phyloP scores from a whole-genome alignment of 2,888 invertebrate species.

The Clitarchus hookeri region DNA sequence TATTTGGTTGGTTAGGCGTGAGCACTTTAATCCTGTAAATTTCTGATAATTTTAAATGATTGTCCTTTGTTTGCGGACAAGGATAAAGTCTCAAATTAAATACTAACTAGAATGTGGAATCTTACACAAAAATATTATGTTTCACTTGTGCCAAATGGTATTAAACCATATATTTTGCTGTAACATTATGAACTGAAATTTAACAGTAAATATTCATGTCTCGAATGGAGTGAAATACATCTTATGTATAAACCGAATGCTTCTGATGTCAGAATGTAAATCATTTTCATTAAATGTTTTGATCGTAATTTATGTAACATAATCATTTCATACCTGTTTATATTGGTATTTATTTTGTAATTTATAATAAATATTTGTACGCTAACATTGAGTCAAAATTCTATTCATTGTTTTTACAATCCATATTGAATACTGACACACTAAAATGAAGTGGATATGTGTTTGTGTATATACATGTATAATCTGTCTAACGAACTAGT shows the following conservation, averaged over 20 bases:
- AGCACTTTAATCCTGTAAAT: background rate
- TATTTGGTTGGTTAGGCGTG: background rate
- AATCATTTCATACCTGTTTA: constrained; percentile 7
- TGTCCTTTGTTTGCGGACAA: background rate
- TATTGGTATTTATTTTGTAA: constrained; percentile 14
- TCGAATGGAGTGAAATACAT: background rate
- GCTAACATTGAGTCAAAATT: background rate
- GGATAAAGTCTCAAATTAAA: background rate
- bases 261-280: constrained; percentile 8
- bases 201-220: background rate
- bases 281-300: background rate
- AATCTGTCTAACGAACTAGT: no score
- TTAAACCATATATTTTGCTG: background rate
- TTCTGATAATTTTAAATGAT: background rate
- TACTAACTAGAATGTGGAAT: background rate
- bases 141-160: constrained; percentile 4
- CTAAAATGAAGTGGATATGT: no score
- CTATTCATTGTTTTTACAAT: background rate
- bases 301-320: background rate
- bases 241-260: background rate
- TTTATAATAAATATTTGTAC: constrained; percentile 9
- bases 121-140: background rate
- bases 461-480: no score
- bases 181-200: background rate
- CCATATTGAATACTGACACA: no score